Conservation (phyloP, 1,140 invertebrate species). For the Drosophila repleta region DNA sequence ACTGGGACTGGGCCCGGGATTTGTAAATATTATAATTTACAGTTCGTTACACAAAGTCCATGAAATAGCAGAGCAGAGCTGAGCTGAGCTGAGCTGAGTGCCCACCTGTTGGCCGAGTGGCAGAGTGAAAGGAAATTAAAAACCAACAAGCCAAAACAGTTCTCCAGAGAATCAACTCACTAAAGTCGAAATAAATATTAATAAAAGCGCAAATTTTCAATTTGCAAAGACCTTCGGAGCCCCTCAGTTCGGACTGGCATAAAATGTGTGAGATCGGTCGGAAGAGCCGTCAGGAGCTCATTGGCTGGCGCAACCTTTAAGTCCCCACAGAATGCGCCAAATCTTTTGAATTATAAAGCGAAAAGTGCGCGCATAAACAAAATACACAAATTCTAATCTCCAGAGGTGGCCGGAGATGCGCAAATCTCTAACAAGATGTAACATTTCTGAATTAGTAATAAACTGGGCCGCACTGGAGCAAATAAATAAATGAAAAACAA, state of each 20-base stretch:
- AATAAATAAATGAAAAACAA: slow-evolving; percentile 80
- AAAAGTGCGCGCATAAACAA: slow-evolving; percentile 63
- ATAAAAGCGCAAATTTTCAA: slow-evolving; percentile 65
- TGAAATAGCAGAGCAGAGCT: slow-evolving; percentile 59
- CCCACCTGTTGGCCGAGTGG: slow-evolving; percentile 50
- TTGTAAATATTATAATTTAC: slow-evolving; percentile 64
- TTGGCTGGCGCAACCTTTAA: slow-evolving; percentile 3
- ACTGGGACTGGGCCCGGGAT: slow-evolving; percentile 13
- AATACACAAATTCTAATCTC: slow-evolving; percentile 65
- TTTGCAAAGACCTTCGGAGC: slow-evolving; percentile 38
- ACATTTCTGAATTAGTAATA: slow-evolving; percentile 82
- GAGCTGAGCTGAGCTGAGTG: slow-evolving; percentile 5
- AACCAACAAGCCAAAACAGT: slow-evolving; percentile 64
- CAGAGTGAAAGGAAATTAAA: slow-evolving; percentile 63
- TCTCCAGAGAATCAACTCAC: slow-evolving; percentile 30
- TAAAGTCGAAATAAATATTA: slow-evolving; percentile 76
- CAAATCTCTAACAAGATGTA: slow-evolving; percentile 72
- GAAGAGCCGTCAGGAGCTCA: background rate
- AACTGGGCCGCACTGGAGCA: slow-evolving; percentile 65
- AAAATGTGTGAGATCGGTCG: slow-evolving; percentile 39
- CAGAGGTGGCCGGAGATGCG: slow-evolving; percentile 36
- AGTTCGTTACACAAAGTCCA: slow-evolving; percentile 61
- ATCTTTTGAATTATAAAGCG: slow-evolving; percentile 70
- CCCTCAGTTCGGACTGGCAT: no score
- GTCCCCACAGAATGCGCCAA: slow-evolving; percentile 53